A percentile compares a stretch with the other conserved stretches of the same genome.
Conservation (phyloP, 2,888 invertebrate genomes). For the Willowsia nigromaculata region DNA sequence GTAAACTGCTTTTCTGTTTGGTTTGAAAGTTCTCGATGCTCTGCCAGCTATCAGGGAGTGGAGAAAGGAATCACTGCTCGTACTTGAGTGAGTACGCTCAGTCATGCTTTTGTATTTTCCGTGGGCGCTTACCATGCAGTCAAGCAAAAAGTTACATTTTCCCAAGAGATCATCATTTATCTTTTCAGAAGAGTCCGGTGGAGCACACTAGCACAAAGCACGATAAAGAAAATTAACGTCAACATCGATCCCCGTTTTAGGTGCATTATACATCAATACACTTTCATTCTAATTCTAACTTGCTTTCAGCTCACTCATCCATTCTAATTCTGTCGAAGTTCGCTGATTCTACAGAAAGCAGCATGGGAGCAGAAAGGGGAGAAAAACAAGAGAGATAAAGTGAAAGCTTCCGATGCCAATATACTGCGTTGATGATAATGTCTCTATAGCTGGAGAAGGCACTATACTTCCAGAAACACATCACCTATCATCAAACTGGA, state of each 20-base stretch:
- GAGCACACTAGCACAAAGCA: slow-evolving; percentile 1
- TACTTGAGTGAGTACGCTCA: not conserved
- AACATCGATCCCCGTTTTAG: slow-evolving; percentile 63
- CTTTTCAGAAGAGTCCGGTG: slow-evolving; percentile 43
- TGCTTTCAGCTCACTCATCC: slow-evolving; percentile 46
- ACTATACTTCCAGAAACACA: not conserved
- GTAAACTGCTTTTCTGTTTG: not conserved
- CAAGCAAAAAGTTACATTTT: slow-evolving; percentile 40
- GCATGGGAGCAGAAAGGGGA: not conserved
- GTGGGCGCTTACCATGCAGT: slow-evolving; percentile 9
- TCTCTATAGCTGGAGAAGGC: not conserved
- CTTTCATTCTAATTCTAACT: slow-evolving; percentile 32
- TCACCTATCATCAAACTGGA: not conserved
- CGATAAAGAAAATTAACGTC: slow-evolving; percentile 73
- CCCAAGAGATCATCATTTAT: slow-evolving; percentile 55
- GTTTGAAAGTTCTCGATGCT: not conserved
- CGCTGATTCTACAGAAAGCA: slow-evolving; percentile 4
- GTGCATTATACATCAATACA: slow-evolving; percentile 43
- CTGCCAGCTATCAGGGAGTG: not conserved
- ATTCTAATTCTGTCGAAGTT: slow-evolving; percentile 42
- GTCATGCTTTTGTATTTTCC: slow-evolving; percentile 5
- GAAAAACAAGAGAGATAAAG: slow-evolving; percentile 22
- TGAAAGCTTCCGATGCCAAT: not conserved
- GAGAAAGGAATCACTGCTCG: not conserved
- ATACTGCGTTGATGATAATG: not conserved